Evolutionary conservation across 2,888 invertebrate genomes (phyloP), one percentile per base, ranked within the genome.

Genomic region (Vannuccia rotundouncinata): DNA sequence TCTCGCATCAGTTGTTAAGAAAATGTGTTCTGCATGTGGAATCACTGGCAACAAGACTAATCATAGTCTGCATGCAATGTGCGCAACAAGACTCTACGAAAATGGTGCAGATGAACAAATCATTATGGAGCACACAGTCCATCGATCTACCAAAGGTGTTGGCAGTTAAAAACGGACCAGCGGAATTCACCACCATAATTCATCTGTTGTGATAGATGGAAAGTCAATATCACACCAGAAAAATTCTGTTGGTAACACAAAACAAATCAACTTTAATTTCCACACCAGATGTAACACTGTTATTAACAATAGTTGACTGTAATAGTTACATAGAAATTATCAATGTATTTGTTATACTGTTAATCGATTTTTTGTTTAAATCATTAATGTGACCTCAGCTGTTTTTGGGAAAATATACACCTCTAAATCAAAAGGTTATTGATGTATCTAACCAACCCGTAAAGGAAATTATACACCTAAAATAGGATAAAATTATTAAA

Each of bases 31-130:
- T 66, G n/a, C 29, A 66, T 22, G 22, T 77, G 77, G 77, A n/a
- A 77, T 77, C 77, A 22, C n/a, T 25, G 77, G 77, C 77, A 29
- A 77, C 77, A 77, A 77, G 31, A 29, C 45, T 17, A 77, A 77
- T 74, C 77, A 77, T 17, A 74, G 74, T 74, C 77, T 77, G 25
- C 77, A 30, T 17, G 77, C 77, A 77, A 77, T 30, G 22, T 77
- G 77, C 28, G 77, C 77, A 29, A 77, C 77, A 74, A 22, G 77
- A 22, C 77, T 77, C 45, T 77, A 29, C 77, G 22, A 74, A 17
- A 17, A 29, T 13, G 31, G 31, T 66, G 77, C 27, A 17, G 77
- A 77, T 74, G 77, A 77, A 28, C 77, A 77, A 30, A n/a, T 29
- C 22, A 77, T 77, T n/a, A 77, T 77, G 77, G 31, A 30, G n/a